Base-by-base conservation (phyloP, 2,888 invertebrate species). In the Eudemis profundana region DNA sequence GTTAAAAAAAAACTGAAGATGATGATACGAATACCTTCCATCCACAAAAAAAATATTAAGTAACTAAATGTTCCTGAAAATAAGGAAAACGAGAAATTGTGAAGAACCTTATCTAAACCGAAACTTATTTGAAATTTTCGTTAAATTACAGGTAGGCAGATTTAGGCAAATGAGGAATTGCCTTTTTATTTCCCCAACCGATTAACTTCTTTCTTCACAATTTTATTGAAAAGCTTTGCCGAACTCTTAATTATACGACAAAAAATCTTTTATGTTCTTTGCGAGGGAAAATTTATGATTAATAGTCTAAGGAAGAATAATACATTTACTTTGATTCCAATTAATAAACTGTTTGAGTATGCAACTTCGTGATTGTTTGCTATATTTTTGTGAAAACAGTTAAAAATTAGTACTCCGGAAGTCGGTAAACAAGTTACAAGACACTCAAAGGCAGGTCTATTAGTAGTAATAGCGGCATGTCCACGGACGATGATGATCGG, bases 161-260 rank as follows among this genome's bases (percentile, higher is more conserved):
- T 33, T 44, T 3, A 33, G 14, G 29, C 17, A 19, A 61, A 23
- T 10, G 36, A 60, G 21, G 10, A 33, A 47, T 49, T 29, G n/a
- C 5, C 23, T 42, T 56, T 63, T 49, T 8, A 33, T n/a, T 33
- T 33, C 23, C 23, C 21, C n/a, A 14, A 60, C 44, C 46, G 15
- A 65, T 60, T 19, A 46, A 60, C 17, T 47, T 57, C 36, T 15
- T 38, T 47, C 29, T 12, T 27, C 36, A 23, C n/a, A 50, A 42
- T n/a, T n/a, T n/a, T n/a, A n/a, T 53, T 53, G 36, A 7, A 23
- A 53, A 19, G 54, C 46, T 47, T 65, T 21, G 19, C 7, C 46
- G 21, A 53, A 46, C 38, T 29, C 14, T 12, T 46, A 53, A 65
- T 56, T 63, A 60, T 40, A 29, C 10, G 38, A 51, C 14, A 46